Evolutionary conservation across 92 coral and sea anemone species (phyloP).

Genomic region (Actinernus sp.): DNA sequence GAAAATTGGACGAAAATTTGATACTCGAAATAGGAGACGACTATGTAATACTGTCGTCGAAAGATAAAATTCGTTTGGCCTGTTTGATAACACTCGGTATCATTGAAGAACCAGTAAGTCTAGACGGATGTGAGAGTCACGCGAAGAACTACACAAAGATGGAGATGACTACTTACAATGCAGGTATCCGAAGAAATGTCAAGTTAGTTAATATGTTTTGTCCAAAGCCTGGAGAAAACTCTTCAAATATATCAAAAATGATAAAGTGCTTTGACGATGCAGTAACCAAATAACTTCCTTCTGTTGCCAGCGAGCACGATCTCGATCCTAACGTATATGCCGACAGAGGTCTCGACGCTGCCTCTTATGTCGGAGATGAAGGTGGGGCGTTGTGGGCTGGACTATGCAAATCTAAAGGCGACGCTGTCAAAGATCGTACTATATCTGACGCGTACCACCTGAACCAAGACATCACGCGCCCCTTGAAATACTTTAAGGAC

Average conservation of each 20-base stretch:
- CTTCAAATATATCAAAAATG: constrained; percentile 30
- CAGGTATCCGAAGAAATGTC: constrained; percentile 47
- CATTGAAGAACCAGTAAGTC: constrained; percentile 39
- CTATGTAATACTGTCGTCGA: constrained; percentile 26
- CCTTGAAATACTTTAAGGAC: constrained; percentile 24
- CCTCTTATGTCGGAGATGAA: constrained; percentile 59
- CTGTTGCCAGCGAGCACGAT: constrained; percentile 38
- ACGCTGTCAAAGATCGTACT: constrained; percentile 40
- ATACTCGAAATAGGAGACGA: constrained; percentile 42
- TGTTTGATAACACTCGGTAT: constrained; percentile 37
- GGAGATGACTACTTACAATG: constrained; percentile 57
- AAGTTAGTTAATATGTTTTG: constrained; percentile 44
- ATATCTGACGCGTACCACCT: constrained; percentile 53
- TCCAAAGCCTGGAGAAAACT: constrained; percentile 52
- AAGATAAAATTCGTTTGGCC: constrained; percentile 25
- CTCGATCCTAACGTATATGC: constrained; percentile 7
- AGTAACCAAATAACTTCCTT: constrained; percentile 46
- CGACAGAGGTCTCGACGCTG: constrained; percentile 48
- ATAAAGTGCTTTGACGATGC: constrained; percentile 33
- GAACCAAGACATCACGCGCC: constrained; percentile 53
- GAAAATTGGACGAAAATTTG: constrained; percentile 26
- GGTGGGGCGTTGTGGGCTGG: constrained; percentile 71
- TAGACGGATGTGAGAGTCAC: constrained; percentile 60
- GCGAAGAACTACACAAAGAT: constrained; percentile 47
- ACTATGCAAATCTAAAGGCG: constrained; percentile 42